Base-by-base conservation (phyloP, 2,113 vertebrate species). In the Oncorhynchus tshawytscha region DNA sequence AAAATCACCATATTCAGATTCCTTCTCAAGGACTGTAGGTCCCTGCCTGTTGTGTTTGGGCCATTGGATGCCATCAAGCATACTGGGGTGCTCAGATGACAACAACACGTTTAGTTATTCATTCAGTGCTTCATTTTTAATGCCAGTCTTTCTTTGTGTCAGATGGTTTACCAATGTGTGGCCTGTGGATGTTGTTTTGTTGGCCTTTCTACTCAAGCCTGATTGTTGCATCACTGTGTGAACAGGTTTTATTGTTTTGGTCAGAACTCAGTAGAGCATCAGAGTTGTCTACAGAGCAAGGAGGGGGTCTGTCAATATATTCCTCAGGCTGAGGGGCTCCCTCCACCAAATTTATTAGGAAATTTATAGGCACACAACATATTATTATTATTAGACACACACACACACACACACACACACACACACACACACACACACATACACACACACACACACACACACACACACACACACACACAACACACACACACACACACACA, bases 141-240 rank as follows among this genome's bases (percentile, higher is more conserved):
- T 54, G 51, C 16, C 51, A 5, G 2, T 45, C 39, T 45, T 45
- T 73, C 78, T 71, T 72, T 73, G 76, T 73, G 12, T 69, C 22
- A 48, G 39, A 68, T 22, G 57, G 11, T 67, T 34, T 39, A 29
- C 29, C 31, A 13, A 70, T n/a, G 57, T 71, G 51, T 54, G 51
- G 12, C 1, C 18, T 62, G 59, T n/a, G 6, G 8, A 11, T 62
- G 59, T 64, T 76, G 11, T 72, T 54, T 31, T 15, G 1, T 64
- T 70, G 75, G 67, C 78, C 73, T 72, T 74, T 71, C 73, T 83
- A 71, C 80, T 80, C 34, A 75, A 51, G 65, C 69, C 78, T 76
- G 70, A 74, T 64, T 31, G 81, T 88, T 92, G 84, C 86, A 89
- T 92, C 86, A 90, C 67, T 85, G 66, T 78, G 74, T 84, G 80